Conservation (phyloP, 2,113 vertebrate species). For the Struthidea cinerea region DNA sequence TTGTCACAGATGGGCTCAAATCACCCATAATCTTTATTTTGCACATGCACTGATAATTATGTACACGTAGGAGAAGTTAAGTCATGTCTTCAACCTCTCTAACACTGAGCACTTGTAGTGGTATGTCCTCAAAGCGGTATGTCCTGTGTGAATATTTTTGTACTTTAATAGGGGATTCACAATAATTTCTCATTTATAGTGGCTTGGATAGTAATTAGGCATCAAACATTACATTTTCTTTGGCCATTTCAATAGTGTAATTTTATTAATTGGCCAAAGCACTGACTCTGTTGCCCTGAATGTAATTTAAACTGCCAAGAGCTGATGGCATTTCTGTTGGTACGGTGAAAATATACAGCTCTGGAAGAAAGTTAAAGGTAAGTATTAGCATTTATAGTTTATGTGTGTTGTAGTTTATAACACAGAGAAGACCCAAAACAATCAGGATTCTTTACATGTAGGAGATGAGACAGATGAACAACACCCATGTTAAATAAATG, state of each 20-base stretch:
- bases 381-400: not conserved
- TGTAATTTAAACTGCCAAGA: not conserved
- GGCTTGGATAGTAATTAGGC: not conserved
- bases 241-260: not conserved
- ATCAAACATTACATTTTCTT: not conserved
- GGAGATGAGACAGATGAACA: not conserved
- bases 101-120: not conserved
- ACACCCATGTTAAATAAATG: not conserved
- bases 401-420: not conserved
- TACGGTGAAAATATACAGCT: not conserved
- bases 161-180: not conserved
- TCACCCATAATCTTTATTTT: not conserved
- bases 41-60: not conserved
- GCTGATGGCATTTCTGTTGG: not conserved
- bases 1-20: not conserved
- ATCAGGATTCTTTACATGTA: not conserved
- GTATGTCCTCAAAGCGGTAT: not conserved
- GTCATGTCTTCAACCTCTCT: not conserved
- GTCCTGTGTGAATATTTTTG: not conserved
- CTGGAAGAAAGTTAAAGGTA: not conserved
- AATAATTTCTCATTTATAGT: not conserved
- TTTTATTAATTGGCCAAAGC: conserved; percentile 30
- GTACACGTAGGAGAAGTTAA: not conserved
- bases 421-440: not conserved
- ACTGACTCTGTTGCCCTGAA: not conserved